A percentile compares a stretch with the other conserved stretches of the same genome.
phyloP scores from a whole-genome alignment of 1,140 invertebrate genomes.

The Asbolus verrucosus region DNA sequence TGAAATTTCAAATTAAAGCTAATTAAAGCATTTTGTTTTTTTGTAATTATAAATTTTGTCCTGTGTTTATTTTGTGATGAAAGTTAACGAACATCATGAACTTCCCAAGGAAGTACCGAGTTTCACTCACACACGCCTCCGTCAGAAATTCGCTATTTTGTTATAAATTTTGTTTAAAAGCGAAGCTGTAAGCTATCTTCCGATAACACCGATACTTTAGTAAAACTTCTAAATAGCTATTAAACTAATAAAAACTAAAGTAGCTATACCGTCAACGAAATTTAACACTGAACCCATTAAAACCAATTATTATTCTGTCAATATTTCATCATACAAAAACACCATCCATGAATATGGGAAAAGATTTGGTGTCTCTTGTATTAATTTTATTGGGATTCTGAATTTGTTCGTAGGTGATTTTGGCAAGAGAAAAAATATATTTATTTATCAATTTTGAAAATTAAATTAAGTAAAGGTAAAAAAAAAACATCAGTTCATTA shows the following conservation, averaged over 20 bases:
- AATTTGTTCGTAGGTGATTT: too few relatives aligned
- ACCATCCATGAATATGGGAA: too few relatives aligned
- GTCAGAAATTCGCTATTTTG: neutral
- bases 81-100: conserved; percentile 23
- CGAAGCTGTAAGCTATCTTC: neutral
- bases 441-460: too few relatives aligned
- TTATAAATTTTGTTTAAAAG: conserved; percentile 21
- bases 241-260: neutral
- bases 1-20: conserved; percentile 30
- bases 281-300: too few relatives aligned
- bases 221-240: neutral
- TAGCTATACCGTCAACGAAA: neutral
- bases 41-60: conserved; percentile 21
- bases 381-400: too few relatives aligned
- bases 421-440: too few relatives aligned
- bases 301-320: too few relatives aligned
- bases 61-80: conserved; percentile 20
- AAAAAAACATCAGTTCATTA: too few relatives aligned
- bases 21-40: conserved; percentile 23
- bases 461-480: too few relatives aligned
- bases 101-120: conserved; percentile 5
- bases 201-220: neutral
- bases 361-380: too few relatives aligned
- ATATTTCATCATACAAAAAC: too few relatives aligned
- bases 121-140: conserved; percentile 9